Percentiles rank a stretch among this genome's conserved stretches.
Evolutionary conservation across 2,113 vertebrate genomes (phyloP).

Genomic region (Pseudopipra pipra): DNA sequence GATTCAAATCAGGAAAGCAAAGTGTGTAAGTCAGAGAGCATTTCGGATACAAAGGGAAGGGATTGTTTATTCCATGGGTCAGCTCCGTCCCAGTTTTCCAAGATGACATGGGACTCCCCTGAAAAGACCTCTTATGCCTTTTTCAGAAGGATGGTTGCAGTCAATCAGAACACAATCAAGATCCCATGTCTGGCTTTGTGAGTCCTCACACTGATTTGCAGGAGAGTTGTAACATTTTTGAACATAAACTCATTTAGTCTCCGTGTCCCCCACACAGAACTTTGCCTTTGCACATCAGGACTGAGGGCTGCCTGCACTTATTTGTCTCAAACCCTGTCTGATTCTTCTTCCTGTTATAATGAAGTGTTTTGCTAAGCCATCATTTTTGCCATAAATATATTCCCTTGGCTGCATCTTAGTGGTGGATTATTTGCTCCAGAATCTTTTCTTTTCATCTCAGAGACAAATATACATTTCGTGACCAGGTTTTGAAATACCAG

Average conservation of each 20-base stretch:
- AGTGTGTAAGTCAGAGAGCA: not conserved
- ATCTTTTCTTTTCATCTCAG: not conserved
- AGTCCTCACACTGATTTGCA: not conserved
- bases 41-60: not conserved
- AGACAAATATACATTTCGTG: not conserved
- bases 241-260: not conserved
- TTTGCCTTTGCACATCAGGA: not conserved
- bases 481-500: not conserved
- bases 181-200: not conserved
- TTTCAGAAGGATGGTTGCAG: not conserved
- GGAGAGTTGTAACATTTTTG: not conserved
- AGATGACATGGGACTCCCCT: not conserved
- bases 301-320: not conserved
- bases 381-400: not conserved
- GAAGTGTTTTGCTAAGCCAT: not conserved
- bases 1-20: not conserved
- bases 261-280: not conserved
- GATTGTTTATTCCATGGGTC: not conserved
- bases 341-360: not conserved
- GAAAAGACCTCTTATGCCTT: not conserved
- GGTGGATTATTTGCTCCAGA: constrained; percentile 2
- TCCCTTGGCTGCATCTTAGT: not conserved
- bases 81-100: not conserved
- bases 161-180: not conserved
- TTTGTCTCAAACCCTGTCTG: not conserved